phyloP scores from a whole-genome alignment of 2,888 invertebrate genomes.

The Peribatodes rhomboidaria region DNA sequence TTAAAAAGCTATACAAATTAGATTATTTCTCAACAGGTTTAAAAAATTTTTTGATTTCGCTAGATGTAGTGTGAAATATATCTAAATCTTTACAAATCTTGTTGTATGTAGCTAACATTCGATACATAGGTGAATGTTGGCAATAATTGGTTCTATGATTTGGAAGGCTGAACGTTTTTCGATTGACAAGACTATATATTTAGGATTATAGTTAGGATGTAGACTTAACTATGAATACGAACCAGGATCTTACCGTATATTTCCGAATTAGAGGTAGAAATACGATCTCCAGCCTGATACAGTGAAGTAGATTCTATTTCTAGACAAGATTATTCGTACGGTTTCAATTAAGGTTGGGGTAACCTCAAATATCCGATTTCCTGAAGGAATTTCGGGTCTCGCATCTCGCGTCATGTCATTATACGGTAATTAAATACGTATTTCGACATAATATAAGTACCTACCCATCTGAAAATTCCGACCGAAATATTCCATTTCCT shows the following conservation, averaged over 20 bases:
- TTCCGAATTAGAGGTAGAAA: not conserved
- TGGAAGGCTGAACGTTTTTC: no score
- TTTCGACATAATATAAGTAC: not conserved
- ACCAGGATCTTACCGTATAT: not conserved
- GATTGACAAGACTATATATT: no score
- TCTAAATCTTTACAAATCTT: no score
- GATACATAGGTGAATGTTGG: no score
- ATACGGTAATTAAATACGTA: not conserved
- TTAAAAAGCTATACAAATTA: no score
- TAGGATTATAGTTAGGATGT: no score
- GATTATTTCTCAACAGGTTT: no score
- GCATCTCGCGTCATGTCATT: not conserved
- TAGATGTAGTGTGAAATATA: no score
- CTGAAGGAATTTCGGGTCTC: constrained; percentile 22
- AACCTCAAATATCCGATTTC: constrained; percentile 19
- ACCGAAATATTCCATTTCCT: not conserved
- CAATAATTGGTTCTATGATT: no score
- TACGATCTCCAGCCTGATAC: not conserved
- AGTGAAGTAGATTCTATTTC: not conserved
- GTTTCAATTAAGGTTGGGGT: constrained; percentile 17
- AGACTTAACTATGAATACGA: no score
- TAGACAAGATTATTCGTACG: constrained; percentile 4
- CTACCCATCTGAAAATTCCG: not conserved
- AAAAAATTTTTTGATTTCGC: no score
- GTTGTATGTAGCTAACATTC: no score